Evolutionary conservation across 2,113 vertebrate species (phyloP), one percentile per base, ranked within the genome.

Genomic region (Anarrhichthys ocellatus): DNA sequence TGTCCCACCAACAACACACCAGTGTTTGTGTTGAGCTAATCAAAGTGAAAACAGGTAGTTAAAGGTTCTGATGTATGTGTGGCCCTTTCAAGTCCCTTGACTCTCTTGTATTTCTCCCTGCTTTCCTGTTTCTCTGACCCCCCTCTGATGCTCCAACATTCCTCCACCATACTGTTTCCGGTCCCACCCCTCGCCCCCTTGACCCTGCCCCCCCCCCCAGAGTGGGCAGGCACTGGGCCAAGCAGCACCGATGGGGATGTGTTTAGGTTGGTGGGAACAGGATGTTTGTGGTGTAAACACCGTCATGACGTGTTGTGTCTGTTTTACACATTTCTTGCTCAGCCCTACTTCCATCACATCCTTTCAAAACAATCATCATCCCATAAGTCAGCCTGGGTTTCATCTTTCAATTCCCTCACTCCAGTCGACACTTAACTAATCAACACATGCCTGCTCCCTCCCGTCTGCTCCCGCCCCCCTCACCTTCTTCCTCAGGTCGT

Each of bases 401-500:
- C 65, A 80, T 80, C 22, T 63, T 70, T 79, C 34, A 76, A 10
- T 22, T 70, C 20, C 44, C 46, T 36, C 15, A 27, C 8, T 77
- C 27, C 46, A 0, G 62, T 2, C 58, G 81, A 36, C 42, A 67
- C 65, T 58, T 44, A 68, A 77, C 73, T 13, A 40, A 72, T 70
- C 42, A 66, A 5, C 32, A 27, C 71, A 68, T 70, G n/a, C 24
- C 46, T 58, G 69, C 44, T 20, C 22, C 42, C 40, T 3, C 36
- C 14, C 24, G 3, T 50, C 75, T 61, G n/a, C 36, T 18, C 70
- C 22, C n/a, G 20, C n/a, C 9, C 75, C 73, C 18, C 95, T 95
- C 81, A 96, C 95, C 95, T 96, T 95, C 89, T 75, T 95, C 74
- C 94, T 93, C 81, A 96, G 92, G 83, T 95, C 95, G 0, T 96